Base-by-base conservation (phyloP, 2,888 invertebrate genomes). In the Meganola albula region DNA sequence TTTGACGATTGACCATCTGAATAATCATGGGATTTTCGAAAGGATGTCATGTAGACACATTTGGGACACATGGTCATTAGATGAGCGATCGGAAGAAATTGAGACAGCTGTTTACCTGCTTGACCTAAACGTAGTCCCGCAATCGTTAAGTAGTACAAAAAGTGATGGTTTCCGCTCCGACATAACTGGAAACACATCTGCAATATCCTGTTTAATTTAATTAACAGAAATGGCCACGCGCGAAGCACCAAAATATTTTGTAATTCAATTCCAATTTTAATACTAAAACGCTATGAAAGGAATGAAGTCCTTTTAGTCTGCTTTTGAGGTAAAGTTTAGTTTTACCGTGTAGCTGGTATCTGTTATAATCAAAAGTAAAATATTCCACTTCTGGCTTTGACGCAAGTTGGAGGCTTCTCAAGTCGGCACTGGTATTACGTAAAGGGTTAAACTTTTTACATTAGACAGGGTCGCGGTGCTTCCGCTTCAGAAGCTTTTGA, bases 371-470 rank as follows among this genome's bases (percentile, higher is more conserved):
- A 67, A 79, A 75, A 73, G 74, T 74, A 69, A 76, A 80, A 75
- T 74, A 83, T 82, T 77, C 72, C 69, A 48, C 70, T 79, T 82
- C 80, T 80, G 78, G 78, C 70, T 52, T 55, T 63, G 55, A 79
- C 80, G 71, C 82, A 80, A 48, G 63, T 72, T 65, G 77, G 79
- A 79, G 74, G 76, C 71, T 78, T 69, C 77, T 72, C 64, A 72
- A 77, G 75, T 71, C 67, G 62, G 58, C 60, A 54, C 68, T 63
- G 63, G 65, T 67, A 72, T 74, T 72, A 76, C 73, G 66, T 66
- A 76, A 80, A 75, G 79, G 76, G 77, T 77, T 72, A 77, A 84
- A 83, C 73, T 83, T 85, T 85, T 80, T 78, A 74, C 77, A 76
- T 83, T 77, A 74, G 72, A 72, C 73, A 66, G 66, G 66, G 67